Base-by-base conservation (phyloP, 2,113 vertebrate genomes). In the Lepidothrix coronata region DNA sequence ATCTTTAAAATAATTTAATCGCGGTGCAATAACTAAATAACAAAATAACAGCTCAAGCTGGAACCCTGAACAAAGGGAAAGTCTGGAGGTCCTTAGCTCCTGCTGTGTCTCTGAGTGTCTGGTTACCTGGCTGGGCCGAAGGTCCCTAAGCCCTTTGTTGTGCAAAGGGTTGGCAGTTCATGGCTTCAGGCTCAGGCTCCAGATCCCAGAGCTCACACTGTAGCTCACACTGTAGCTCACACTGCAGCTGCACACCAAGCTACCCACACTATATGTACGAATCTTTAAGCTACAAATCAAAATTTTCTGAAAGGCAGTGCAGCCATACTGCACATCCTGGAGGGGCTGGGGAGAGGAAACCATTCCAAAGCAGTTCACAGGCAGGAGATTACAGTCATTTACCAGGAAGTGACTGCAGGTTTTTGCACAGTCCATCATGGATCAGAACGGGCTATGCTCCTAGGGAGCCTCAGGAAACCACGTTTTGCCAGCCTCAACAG, bases 161-260 rank as follows among this genome's bases (percentile, higher is more conserved):
- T 65, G 30, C 21, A 70, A 43, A 84, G 27, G 22, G 35, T 20
- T 0, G 0, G 48, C 41, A 70, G 30, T 55, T 70, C 41, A 35
- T 0, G 2, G 18, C 31, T 52, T 59, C 2, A 0, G 28, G 27
- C 54, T 75, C 33, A 0, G n/a, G 37, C 55, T 75, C 54, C 48
- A 49, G 48, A 21, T 9, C 18, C 41, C 55, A 84, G 48, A 13
- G 14, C 71, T 75, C 70, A 48, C 4, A 25, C 39, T 58, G 17
- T 43, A 63, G 44, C 76, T 66, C 70, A 48, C 4, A 31, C 39
- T 58, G 17, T 43, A 63, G 52, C 76, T 66, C 14, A 37, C 6
- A 27, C 31, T 54, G 46, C 46, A 55, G 21, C 44, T 76, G 71
- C 55, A 48, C 67, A 62, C 17, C 1, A 1, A 57, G 18, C 10